phyloP scores from a whole-genome alignment of 1,140 invertebrate genomes.

The Eriocheir sinensis region DNA sequence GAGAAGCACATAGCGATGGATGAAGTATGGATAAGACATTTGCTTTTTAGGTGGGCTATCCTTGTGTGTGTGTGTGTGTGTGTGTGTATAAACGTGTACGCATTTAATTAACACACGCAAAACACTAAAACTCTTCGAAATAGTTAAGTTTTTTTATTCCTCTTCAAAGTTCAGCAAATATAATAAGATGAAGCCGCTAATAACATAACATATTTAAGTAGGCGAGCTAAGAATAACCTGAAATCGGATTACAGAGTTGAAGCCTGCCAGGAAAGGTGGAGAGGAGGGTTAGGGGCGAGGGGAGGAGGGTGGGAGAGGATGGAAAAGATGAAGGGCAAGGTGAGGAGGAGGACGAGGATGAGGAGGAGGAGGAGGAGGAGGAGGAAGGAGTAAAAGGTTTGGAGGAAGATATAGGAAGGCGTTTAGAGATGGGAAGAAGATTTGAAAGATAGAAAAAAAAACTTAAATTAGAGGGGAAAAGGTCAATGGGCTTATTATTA shows the following conservation, averaged over 20 bases:
- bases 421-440: too few species aligned
- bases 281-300: too few species aligned
- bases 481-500: not conserved
- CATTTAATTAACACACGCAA: not conserved
- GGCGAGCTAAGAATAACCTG: not conserved
- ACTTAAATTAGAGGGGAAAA: too few species aligned
- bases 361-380: not conserved
- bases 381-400: not conserved
- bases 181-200: not conserved
- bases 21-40: not conserved
- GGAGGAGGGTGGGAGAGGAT: too few species aligned
- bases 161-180: not conserved
- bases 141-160: not conserved
- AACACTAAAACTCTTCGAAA: not conserved
- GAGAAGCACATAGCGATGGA: not conserved
- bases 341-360: not conserved
- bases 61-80: conserved; percentile 44
- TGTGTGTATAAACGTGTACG: conserved; percentile 25
- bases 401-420: too few species aligned
- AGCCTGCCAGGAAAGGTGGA: not conserved
- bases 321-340: not conserved
- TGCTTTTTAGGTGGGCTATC: not conserved
- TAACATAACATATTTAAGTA: not conserved
- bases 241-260: not conserved
- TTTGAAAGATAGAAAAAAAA: too few species aligned